Conservation (phyloP, 2,113 vertebrate species). For the Solea senegalensis region DNA sequence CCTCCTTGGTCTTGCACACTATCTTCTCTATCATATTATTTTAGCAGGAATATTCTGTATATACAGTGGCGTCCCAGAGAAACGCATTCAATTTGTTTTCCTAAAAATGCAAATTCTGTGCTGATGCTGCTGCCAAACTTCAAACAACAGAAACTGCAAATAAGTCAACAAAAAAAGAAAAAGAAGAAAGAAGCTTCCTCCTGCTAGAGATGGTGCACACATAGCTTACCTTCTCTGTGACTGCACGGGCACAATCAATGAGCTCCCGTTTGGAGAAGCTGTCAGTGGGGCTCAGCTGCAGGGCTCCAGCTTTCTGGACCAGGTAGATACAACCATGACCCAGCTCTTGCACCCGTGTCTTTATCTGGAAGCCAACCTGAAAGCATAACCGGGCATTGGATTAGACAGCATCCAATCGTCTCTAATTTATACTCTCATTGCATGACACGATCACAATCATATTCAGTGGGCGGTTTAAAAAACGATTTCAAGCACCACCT, state of each 20-base stretch:
- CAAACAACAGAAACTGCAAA: conserved; percentile 19
- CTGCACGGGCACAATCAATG: conserved; percentile 93
- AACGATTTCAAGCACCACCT: conserved; percentile 62
- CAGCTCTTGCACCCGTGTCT: conserved; percentile 92
- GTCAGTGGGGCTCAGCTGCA: conserved; percentile 96
- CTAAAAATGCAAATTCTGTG: conserved; percentile 32
- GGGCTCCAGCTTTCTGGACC: conserved; percentile 96
- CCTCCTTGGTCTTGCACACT: neutral
- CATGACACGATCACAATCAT: conserved; percentile 35
- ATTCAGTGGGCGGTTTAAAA: conserved; percentile 45
- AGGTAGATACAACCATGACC: conserved; percentile 97
- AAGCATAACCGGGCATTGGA: conserved; percentile 39
- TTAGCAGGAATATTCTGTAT: neutral
- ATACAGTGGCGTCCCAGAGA: conserved; percentile 2
- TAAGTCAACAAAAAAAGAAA: neutral
- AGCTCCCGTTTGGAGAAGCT: conserved; percentile 96
- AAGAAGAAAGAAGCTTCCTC: neutral
- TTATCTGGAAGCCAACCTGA: conserved; percentile 97
- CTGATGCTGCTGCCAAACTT: conserved; percentile 5
- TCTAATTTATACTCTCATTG: conserved; percentile 21
- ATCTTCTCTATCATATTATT: conserved; percentile 6
- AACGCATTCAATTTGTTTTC: conserved; percentile 14
- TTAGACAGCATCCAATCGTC: conserved; percentile 15
- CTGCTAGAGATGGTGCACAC: neutral
- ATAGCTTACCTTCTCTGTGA: conserved; percentile 93